phyloP scores from a whole-genome alignment of 2,113 vertebrate genomes.

The Campylomormyrus numenius region DNA sequence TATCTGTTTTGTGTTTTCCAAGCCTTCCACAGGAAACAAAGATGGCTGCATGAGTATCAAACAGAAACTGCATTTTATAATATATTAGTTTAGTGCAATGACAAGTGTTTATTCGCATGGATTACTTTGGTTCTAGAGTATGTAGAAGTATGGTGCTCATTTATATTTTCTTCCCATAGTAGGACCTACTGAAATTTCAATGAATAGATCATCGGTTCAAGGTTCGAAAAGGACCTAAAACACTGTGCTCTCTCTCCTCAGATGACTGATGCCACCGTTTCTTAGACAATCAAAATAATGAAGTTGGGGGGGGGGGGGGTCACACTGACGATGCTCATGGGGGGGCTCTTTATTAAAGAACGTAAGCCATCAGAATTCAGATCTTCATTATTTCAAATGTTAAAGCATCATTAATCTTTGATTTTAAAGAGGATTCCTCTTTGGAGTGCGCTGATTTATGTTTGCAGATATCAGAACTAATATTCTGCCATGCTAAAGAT shows the following conservation, averaged over 20 bases:
- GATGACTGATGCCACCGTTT: not conserved
- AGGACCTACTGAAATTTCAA: not conserved
- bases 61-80: not conserved
- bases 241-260: not conserved
- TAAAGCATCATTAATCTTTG: slow-evolving; percentile 1
- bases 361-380: not conserved
- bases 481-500: not conserved
- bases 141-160: not conserved
- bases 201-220: not conserved
- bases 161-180: not conserved
- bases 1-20: not conserved
- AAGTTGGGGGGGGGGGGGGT: not conserved
- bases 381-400: not conserved
- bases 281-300: not conserved
- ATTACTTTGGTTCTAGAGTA: not conserved
- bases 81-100: not conserved
- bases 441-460: not conserved
- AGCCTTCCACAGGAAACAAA: not conserved
- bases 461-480: not conserved
- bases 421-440: not conserved
- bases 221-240: not conserved
- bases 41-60: not conserved
- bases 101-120: not conserved
- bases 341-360: not conserved
- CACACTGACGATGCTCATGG: not conserved